Percentiles rank a stretch among this genome's conserved stretches.
Evolutionary conservation across 2,888 invertebrate species (phyloP).

Genomic region (Allygus modestus): DNA sequence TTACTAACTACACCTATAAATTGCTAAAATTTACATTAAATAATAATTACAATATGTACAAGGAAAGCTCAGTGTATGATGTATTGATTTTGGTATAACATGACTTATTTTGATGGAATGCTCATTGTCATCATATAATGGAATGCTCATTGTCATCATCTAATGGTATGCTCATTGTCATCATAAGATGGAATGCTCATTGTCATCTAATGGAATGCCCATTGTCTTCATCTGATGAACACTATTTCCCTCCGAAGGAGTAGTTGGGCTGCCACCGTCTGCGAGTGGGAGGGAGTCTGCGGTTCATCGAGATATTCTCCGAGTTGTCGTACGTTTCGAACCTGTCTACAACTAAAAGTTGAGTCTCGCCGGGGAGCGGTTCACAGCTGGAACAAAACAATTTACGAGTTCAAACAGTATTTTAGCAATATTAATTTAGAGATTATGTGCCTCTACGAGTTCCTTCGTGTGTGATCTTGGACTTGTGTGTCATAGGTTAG

Average conservation of each 20-base stretch:
- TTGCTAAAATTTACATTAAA: background rate
- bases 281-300: background rate
- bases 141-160: too few species aligned
- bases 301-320: background rate
- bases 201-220: too few species aligned
- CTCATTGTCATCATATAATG: background rate
- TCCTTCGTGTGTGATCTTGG: too few species aligned
- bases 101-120: background rate
- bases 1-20: background rate
- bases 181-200: background rate
- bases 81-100: background rate
- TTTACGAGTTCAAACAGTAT: too few species aligned
- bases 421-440: too few species aligned
- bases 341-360: background rate
- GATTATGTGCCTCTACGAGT: too few species aligned
- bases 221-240: background rate
- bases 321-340: background rate
- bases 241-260: constrained; percentile 15
- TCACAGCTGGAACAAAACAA: constrained; percentile 21
- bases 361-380: background rate
- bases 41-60: background rate
- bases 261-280: constrained; percentile 19
- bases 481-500: too few species aligned
- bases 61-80: background rate
- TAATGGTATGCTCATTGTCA: background rate